Percentiles rank a stretch among this genome's conserved stretches.
These are phyloP conservation scores for Amblyteles armatorius DNA, from an alignment of 2,888 invertebrate genomes.

Conservation along the genomic window DNA sequence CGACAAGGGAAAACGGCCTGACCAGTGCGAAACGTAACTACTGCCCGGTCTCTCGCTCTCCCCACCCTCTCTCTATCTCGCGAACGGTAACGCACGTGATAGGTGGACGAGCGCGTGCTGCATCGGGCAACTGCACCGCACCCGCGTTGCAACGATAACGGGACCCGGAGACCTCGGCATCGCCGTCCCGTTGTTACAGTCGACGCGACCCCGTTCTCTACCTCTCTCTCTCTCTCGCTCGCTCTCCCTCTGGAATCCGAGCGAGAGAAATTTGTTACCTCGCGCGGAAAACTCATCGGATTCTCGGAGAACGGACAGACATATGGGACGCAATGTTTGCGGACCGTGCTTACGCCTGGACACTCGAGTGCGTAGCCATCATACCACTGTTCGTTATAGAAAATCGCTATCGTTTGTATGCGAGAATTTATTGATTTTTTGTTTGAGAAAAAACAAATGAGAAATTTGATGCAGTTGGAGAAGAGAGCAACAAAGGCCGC, in stretches of 20 bases:
- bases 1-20: constrained; percentile 18
- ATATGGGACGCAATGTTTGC: constrained; percentile 37
- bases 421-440: neutral
- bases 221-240: constrained; percentile 18
- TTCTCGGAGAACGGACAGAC: constrained; percentile 60
- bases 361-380: neutral
- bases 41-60: neutral
- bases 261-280: constrained; percentile 70
- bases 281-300: constrained; percentile 71
- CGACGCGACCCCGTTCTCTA: constrained; percentile 49
- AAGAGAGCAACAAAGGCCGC: neutral
- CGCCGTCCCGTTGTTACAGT: constrained; percentile 45
- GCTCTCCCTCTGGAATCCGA: constrained; percentile 61
- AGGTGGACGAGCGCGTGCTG: constrained; percentile 12
- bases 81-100: constrained; percentile 10
- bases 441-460: neutral
- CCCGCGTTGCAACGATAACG: constrained; percentile 49
- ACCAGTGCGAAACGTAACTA: constrained; percentile 18
- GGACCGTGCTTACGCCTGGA: neutral
- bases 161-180: constrained; percentile 24
- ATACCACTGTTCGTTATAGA: neutral
- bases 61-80: neutral
- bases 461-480: neutral
- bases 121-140: constrained; percentile 26
- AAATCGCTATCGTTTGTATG: neutral